phyloP scores from a whole-genome alignment of 2,888 invertebrate genomes.

The Caenorhabditis sp. region DNA sequence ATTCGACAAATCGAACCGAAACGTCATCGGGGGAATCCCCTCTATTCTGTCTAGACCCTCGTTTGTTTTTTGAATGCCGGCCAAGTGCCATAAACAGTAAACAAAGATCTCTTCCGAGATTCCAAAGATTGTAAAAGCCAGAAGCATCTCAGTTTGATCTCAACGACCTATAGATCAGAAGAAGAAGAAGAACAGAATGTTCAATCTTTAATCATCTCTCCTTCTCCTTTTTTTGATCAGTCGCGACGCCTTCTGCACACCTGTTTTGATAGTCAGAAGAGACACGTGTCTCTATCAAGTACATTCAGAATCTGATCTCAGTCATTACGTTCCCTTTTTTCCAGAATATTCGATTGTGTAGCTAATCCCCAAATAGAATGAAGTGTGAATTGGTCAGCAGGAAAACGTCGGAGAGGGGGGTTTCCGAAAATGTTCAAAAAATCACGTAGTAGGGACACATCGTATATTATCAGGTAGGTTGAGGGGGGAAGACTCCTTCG shows the following conservation, averaged over 20 bases:
- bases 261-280: conserved; percentile 36
- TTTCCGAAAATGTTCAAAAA: conserved; percentile 51
- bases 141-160: conserved; percentile 22
- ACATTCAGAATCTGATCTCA: conserved; percentile 19
- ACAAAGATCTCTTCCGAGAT: conserved; percentile 37
- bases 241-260: conserved; percentile 24
- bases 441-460: conserved; percentile 50
- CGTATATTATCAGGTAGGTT: conserved; percentile 41
- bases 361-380: conserved; percentile 9
- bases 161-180: conserved; percentile 37
- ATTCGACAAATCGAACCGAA: conserved; percentile 10
- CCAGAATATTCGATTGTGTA: conserved; percentile 9
- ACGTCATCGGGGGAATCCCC: conserved; percentile 26
- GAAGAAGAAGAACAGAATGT: neutral
- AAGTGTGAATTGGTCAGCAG: conserved; percentile 30
- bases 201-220: conserved; percentile 46
- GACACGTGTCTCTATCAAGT: conserved; percentile 56
- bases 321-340: conserved; percentile 11
- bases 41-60: conserved; percentile 15
- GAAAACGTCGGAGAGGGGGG: neutral
- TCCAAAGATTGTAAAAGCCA: neutral
- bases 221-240: conserved; percentile 14
- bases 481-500: conserved; percentile 11
- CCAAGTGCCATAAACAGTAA: conserved; percentile 18
- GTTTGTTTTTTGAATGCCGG: neutral